A percentile compares a stretch with the other conserved stretches of the same genome.
These are phyloP conservation scores for Takifugu ocellatus DNA, from an alignment of 2,797 vertebrate genomes.

Conservation along the genomic window DNA sequence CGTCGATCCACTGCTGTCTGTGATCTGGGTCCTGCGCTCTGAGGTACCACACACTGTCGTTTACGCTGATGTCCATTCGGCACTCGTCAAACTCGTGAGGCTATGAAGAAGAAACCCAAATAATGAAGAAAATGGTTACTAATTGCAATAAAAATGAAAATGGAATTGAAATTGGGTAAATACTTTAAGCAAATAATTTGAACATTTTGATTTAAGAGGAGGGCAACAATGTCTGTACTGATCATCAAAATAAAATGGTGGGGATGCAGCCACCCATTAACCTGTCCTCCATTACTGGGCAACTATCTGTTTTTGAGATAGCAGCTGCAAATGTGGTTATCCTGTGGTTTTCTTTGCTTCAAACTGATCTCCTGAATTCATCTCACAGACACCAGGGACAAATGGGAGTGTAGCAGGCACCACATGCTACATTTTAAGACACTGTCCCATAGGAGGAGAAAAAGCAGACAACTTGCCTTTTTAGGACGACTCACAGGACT, in stretches of 20 bases:
- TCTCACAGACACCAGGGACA: conserved; percentile 9
- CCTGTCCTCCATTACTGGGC: not conserved
- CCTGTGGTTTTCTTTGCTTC: not conserved
- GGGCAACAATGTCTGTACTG: too few species aligned
- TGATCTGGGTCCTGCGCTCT: conserved; percentile 89
- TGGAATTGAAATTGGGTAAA: not conserved
- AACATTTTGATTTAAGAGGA: too few species aligned
- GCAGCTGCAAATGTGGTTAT: conserved; percentile 6
- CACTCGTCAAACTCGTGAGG: conserved; percentile 95
- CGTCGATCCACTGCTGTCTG: conserved; percentile 89
- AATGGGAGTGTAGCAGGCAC: conserved; percentile 6
- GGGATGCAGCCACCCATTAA: conserved; percentile 16
- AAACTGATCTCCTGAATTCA: not conserved
- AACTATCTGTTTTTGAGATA: conserved; percentile 1
- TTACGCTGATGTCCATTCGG: conserved; percentile 92
- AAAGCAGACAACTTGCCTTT: conserved; percentile 44
- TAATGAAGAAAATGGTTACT: not conserved
- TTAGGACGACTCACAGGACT: conserved; percentile 37
- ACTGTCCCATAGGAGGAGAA: conserved; percentile 21
- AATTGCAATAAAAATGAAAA: not conserved
- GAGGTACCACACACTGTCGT: conserved; percentile 96
- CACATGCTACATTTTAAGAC: conserved; percentile 16
- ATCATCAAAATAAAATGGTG: conserved; percentile 8
- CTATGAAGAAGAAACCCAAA: conserved; percentile 53
- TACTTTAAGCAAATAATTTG: not conserved